Base-by-base conservation (phyloP, 1,140 invertebrate genomes). In the Dysdera silvatica region DNA sequence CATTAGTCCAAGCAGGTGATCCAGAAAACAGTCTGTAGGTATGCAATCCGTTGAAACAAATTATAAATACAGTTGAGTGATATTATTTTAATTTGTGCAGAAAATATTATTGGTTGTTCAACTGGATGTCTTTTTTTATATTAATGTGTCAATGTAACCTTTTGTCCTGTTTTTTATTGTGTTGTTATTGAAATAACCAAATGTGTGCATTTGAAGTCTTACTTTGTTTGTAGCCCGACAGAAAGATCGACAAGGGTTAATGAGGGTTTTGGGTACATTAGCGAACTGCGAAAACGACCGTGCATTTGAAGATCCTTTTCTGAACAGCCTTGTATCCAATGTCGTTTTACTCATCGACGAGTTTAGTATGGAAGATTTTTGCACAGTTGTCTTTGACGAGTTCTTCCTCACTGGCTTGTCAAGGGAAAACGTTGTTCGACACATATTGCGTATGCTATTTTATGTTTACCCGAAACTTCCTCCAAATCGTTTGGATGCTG, bases 351-450 rank as follows among this genome's bases (percentile, higher is more conserved):
- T 95, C 80, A 82, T 84, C 2, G 94, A 97, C 68, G 93, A 96
- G 75, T 97, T 97, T 75, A 80, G 86, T 65, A 86, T 88, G 5
- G 91, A 95, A 79, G 92, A 95, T 67, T 96, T 96, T 72, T 96
- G 92, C 77, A 93, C 90, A 1, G 89, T 91, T 1, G 83, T 97
- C 18, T 96, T 98, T 80, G 93, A 96, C 78, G 93, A 96, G 76
- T 96, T 96, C 73, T 90, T 97, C 68, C 61, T 78, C 66, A 87
- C 91, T 45, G 88, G 88, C 0, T 80, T 95, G 33, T 83, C 83
- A 6, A 82, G 86, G 62, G 92, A 96, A 73, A 95, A 94, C 81
- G 91, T 96, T 0, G 87, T 89, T n/a, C 80, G 90, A 40, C 95
- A 98, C 79, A 81, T 97, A 68, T 76, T 96, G 32, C 92, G 95